These are phyloP conservation scores for Podarcis lilfordi DNA, from an alignment of 2,797 vertebrate genomes.

Conservation along the genomic window DNA sequence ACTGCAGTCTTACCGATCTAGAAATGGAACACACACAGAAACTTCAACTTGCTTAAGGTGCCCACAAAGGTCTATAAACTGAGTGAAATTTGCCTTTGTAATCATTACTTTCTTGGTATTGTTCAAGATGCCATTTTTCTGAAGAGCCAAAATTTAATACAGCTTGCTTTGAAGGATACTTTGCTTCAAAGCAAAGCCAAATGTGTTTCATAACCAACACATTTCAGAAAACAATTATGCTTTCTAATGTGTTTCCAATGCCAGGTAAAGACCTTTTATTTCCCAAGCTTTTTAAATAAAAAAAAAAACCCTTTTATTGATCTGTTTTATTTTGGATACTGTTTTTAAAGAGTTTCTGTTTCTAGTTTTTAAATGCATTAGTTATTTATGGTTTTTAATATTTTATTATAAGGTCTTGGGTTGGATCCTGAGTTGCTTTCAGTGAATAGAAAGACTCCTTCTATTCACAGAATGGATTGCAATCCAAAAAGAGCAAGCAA, in stretches of 20 bases:
- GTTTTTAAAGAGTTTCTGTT: background rate
- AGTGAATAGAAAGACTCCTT: too few species aligned
- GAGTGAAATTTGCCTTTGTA: constrained; percentile 63
- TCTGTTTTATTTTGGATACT: background rate
- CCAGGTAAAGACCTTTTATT: background rate
- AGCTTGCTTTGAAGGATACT: constrained; percentile 52
- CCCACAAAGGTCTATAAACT: constrained; percentile 64
- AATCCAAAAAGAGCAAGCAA: background rate
- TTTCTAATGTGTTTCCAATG: background rate
- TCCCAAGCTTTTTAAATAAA: background rate
- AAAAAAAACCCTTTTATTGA: background rate
- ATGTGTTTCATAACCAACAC: constrained; percentile 30
- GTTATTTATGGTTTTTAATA: background rate
- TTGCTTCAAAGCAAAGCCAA: constrained; percentile 40
- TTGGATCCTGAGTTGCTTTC: background rate
- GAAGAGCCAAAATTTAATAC: constrained; percentile 42
- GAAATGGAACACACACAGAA: constrained; percentile 69
- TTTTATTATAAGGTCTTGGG: background rate
- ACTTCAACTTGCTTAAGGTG: constrained; percentile 68
- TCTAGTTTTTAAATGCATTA: background rate
- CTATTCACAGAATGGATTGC: background rate
- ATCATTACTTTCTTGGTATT: constrained; percentile 21
- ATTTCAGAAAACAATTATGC: constrained; percentile 1
- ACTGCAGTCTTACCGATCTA: constrained; percentile 69
- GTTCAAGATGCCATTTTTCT: constrained; percentile 27